Evolutionary conservation across 2,113 vertebrate species (phyloP).

Genomic region (Corythoichthys intestinalis): DNA sequence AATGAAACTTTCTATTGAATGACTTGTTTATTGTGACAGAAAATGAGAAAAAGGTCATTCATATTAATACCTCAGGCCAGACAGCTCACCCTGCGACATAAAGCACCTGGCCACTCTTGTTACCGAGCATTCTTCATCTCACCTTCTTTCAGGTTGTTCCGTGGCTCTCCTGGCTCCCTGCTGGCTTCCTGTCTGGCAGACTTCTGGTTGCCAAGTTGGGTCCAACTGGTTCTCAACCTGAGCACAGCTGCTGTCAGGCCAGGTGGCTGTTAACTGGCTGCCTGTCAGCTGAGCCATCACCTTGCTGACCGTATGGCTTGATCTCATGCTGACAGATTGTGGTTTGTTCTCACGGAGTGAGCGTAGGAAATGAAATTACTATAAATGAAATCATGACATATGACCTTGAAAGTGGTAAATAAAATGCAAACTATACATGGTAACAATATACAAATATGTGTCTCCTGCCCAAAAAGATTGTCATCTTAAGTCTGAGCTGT

Average conservation of each 20-base stretch:
- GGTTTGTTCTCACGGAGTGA: constrained; percentile 15
- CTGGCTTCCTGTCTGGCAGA: constrained; percentile 28
- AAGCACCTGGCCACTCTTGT: not conserved
- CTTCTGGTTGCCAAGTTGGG: constrained; percentile 26
- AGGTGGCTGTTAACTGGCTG: constrained; percentile 48
- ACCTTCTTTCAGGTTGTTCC: constrained; percentile 16
- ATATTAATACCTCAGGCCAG: not conserved
- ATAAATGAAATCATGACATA: not conserved
- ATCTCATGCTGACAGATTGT: constrained; percentile 26
- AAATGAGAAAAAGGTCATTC: not conserved
- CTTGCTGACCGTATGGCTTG: constrained; percentile 15
- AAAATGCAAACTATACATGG: no score
- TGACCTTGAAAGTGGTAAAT: constrained; percentile 7
- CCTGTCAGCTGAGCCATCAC: constrained; percentile 20
- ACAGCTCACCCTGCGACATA: not conserved
- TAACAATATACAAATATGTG: no score
- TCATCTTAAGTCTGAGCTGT: no score
- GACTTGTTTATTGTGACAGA: not conserved
- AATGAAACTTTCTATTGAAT: no score
- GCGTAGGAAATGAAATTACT: not conserved
- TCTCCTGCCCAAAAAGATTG: no score
- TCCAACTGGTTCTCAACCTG: constrained; percentile 28
- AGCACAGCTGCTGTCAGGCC: constrained; percentile 38
- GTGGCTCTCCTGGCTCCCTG: constrained; percentile 10
- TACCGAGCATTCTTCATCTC: constrained; percentile 10